Base-by-base conservation (phyloP, 2,888 invertebrate species). In the Aplocera efformata region DNA sequence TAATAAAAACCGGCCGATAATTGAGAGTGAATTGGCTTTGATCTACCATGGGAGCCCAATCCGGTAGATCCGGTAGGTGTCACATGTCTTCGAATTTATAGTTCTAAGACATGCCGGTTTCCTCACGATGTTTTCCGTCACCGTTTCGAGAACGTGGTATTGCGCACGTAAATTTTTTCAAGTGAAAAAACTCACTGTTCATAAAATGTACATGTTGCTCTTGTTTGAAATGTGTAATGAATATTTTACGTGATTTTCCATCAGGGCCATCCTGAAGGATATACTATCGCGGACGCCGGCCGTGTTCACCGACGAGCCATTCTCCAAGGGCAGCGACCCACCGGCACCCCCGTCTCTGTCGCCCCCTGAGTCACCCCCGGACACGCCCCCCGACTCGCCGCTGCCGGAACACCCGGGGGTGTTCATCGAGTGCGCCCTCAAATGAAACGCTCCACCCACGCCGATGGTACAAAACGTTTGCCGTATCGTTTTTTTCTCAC, bases 201-300 rank as follows among this genome's bases (percentile, higher is more conserved):
- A n/a, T n/a, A n/a, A n/a, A n/a, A n/a, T n/a, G n/a, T n/a, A n/a
- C n/a, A n/a, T n/a, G n/a, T n/a, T n/a, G n/a, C n/a, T n/a, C n/a
- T n/a, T n/a, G n/a, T n/a, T n/a, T n/a, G n/a, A n/a, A n/a, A n/a
- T n/a, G n/a, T n/a, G n/a, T n/a, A n/a, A n/a, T n/a, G n/a, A n/a
- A n/a, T n/a, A n/a, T n/a, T n/a, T n/a, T 17, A 3, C 10, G 5
- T 25, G 7, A 2, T n/a, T 28, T 11, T 21, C 31, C 11, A 24
- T 32, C 64, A 92, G 92, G 90, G 67, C 81, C 38, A 60, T 90
- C 31, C 71, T 93, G 53, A 91, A 92, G 63, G 90, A 91, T 49
- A 72, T 89, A 46, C 75, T 90, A 61, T 91, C 92, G 7, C 70
- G 92, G 40, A 89, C 89, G 4, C 90, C 91, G 54, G 85, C 89